Base-by-base conservation (phyloP, 2,888 invertebrate genomes). In the Amaurobius ferox region DNA sequence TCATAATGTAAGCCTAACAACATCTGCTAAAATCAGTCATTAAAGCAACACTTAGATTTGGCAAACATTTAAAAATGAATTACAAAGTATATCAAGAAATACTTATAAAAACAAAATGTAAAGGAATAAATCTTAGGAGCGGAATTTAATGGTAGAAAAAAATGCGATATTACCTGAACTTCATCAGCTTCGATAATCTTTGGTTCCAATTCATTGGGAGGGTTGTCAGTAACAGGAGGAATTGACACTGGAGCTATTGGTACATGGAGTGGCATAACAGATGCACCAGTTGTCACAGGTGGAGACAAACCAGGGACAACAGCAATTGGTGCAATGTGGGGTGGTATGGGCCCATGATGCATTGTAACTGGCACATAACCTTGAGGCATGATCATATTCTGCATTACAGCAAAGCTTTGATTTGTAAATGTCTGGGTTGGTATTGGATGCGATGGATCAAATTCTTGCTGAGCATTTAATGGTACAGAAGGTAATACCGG, bases 341-440 rank as follows among this genome's bases (percentile, higher is more conserved):
- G 80, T 5, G 87, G 72, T 23, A 81, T 28, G 19, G 73, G 77
- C 3, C 48, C 87, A 72, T 87, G 87, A 35, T 79, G 81, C 70
- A 87, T 55, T 7, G 87, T 88, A 0, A 85, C 88, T 1, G 88
- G 86, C 7, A 83, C 85, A 55, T 81, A 85, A 1, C 72, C 86
- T n/a, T 77, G 76, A 7, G 86, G 78, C 55, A 78, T 55, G 7
- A 86, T 80, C 88, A 88, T 86, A 30, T 88, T 88, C 40, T 88
- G 88, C 86, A 88, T 88, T 0, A 89, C 88, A 16, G 94, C 93
- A 91, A 94, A 96, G 90, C 94, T 95, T 91, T 96, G 96, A 92
- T 96, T 96, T 78, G 96, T 96, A 91, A 95, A 96, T 64, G 96
- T 96, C 92, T 96, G 96, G 32, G 95, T 94, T 29, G 95, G 95